phyloP scores from a whole-genome alignment of 64 coral and sea anemone species.

The Acropora tenuis region DNA sequence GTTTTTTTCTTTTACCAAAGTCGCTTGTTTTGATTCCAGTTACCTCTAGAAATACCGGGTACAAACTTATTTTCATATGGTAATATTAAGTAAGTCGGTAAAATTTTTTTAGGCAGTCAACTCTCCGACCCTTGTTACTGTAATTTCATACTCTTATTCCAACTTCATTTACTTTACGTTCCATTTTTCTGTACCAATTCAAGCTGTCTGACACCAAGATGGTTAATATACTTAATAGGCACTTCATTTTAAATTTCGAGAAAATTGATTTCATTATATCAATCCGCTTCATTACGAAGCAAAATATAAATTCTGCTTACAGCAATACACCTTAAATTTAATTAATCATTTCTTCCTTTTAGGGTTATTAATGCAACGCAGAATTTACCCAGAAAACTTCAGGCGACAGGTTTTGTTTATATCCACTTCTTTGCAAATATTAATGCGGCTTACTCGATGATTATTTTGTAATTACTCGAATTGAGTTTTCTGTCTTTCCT shows the following conservation, averaged over 20 bases:
- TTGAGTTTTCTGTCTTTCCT: too few relatives aligned
- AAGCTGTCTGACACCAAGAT: not conserved
- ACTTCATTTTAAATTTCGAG: not conserved
- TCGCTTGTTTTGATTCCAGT: not conserved
- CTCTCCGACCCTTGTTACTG: not conserved
- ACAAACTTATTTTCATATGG: too few relatives aligned
- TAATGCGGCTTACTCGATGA: too few relatives aligned
- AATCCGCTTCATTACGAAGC: not conserved
- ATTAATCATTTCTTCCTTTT: too few relatives aligned
- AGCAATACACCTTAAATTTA: not conserved
- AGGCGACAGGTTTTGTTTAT: too few relatives aligned
- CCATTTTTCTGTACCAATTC: not conserved
- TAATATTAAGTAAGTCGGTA: too few relatives aligned
- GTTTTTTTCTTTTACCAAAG: not conserved
- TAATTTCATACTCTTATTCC: not conserved
- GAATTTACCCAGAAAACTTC: too few relatives aligned
- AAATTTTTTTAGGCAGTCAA: not conserved
- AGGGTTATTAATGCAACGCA: too few relatives aligned
- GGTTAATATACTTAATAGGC: not conserved
- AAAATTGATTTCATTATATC: not conserved
- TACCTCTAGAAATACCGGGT: not conserved
- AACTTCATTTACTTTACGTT: not conserved
- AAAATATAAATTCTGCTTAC: not conserved
- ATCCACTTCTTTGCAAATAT: too few relatives aligned
- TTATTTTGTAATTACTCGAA: too few relatives aligned